A percentile compares a stretch with the other conserved stretches of the same genome.
Evolutionary conservation across 2,797 vertebrate genomes (phyloP).

Genomic region (Mormyrops boulengeri): DNA sequence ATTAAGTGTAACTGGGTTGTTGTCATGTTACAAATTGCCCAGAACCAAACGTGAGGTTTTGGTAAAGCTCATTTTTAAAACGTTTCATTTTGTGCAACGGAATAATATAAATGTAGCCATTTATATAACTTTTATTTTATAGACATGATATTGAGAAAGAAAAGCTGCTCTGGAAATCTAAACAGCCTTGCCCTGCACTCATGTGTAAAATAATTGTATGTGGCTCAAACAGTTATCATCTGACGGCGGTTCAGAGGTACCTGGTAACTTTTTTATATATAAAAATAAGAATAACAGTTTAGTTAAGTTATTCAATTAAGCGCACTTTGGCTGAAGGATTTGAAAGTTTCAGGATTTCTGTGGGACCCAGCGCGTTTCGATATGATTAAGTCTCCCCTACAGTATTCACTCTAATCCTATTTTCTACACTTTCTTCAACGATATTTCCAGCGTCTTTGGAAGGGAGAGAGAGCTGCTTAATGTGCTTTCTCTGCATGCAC

Average conservation of each 20-base stretch:
- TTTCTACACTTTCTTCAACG: not conserved
- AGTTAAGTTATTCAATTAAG: not conserved
- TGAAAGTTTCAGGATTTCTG: not conserved
- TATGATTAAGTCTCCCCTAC: not conserved
- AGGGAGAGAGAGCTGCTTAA: not conserved
- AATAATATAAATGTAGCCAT: not conserved
- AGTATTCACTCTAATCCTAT: constrained; percentile 4
- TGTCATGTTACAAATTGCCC: not conserved
- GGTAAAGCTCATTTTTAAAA: not conserved
- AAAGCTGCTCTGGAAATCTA: not conserved
- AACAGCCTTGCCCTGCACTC: not conserved
- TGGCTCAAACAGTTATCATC: not conserved
- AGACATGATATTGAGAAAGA: not conserved
- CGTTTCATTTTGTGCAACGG: not conserved
- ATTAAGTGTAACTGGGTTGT: not conserved
- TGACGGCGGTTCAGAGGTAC: not conserved
- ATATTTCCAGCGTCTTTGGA: not conserved
- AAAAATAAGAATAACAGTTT: not conserved
- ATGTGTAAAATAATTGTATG: not conserved
- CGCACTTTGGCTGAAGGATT: not conserved
- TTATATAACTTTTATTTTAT: not conserved
- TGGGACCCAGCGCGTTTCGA: not conserved
- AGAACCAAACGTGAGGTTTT: not conserved
- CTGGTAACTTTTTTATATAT: not conserved
- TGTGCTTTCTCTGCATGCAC: constrained; percentile 37